Evolutionary conservation across 2,113 vertebrate genomes (phyloP), one percentile per base, ranked within the genome.

Genomic region (Neodontobutis hainanensis): DNA sequence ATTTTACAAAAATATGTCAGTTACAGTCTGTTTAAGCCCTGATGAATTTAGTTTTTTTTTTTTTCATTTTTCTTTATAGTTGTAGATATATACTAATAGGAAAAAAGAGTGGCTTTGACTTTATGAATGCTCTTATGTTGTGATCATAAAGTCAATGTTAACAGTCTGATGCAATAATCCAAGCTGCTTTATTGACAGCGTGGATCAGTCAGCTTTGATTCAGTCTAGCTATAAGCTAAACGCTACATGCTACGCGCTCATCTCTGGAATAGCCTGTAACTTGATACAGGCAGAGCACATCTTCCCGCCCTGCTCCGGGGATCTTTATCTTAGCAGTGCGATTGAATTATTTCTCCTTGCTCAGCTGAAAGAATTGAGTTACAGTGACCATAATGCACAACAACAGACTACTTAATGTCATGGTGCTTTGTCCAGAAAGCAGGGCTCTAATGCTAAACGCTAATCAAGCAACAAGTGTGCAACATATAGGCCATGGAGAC

Each of bases 271-370:
- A 89, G 19, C 19, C 19, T 2, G 19, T 92, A 94, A 92, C 88
- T 80, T 90, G 92, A 91, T 92, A 92, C 85, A 62, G 71, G 75
- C 88, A 68, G 90, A 90, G 90, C 91, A 89, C 92, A 93, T 95
- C 92, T 93, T 94, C 93, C 89, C 80, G 50, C 88, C 85, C 87
- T 85, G 90, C 94, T 95, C 92, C 90, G 77, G 93, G 94, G 93
- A 95, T 94, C 94, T 94, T 94, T 91, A 94, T 95, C 95, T 93
- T 88, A 92, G 94, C 92, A 92, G 90, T 89, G 76, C 92, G 92
- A 96, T 96, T 97, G 92, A 95, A 96, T 98, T 97, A 96, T 95
- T 95, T 93, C 92, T 93, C 91, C 82, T 82, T 94, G 93, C 94
- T 94, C 93, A 92, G 94, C 92, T 93, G 91, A 91, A 94, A 92